These are phyloP conservation scores for Saccostrea glomerata DNA, from an alignment of 1,140 invertebrate species.

Conservation along the genomic window DNA sequence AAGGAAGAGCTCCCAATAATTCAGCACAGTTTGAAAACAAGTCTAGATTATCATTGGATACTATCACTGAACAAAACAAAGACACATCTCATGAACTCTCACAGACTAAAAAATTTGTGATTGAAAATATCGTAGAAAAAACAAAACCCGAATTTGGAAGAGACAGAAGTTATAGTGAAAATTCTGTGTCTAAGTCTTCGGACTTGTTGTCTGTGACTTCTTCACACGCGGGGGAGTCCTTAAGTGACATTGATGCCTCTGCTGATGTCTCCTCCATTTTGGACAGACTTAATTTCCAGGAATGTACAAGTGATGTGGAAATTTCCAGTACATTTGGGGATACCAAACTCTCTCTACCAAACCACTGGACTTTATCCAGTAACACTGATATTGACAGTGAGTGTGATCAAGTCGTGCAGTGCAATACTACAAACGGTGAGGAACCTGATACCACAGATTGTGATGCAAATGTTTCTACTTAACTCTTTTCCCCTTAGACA, in stretches of 20 bases:
- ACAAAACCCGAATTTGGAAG: neutral
- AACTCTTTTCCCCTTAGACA: no score
- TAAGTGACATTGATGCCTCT: slow-evolving; percentile 26
- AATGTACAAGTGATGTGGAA: slow-evolving; percentile 30
- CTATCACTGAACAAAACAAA: neutral
- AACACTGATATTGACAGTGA: slow-evolving; percentile 5
- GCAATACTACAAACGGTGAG: neutral
- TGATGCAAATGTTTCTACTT: neutral
- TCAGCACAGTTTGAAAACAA: neutral
- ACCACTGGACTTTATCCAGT: neutral
- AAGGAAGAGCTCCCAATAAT: neutral
- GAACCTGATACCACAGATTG: neutral
- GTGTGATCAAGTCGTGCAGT: neutral
- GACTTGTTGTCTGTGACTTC: neutral
- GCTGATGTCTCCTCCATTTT: slow-evolving; percentile 22
- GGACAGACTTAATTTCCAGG: slow-evolving; percentile 14
- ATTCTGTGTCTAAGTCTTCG: neutral
- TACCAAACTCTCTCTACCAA: neutral
- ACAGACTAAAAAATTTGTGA: neutral
- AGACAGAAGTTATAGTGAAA: slow-evolving; percentile 15
- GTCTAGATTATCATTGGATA: slow-evolving; percentile 14
- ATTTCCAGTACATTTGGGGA: neutral
- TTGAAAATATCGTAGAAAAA: neutral
- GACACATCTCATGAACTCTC: neutral
- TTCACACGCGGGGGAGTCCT: neutral